Conservation (phyloP, 1,140 invertebrate species). For the Thrips palmi region DNA sequence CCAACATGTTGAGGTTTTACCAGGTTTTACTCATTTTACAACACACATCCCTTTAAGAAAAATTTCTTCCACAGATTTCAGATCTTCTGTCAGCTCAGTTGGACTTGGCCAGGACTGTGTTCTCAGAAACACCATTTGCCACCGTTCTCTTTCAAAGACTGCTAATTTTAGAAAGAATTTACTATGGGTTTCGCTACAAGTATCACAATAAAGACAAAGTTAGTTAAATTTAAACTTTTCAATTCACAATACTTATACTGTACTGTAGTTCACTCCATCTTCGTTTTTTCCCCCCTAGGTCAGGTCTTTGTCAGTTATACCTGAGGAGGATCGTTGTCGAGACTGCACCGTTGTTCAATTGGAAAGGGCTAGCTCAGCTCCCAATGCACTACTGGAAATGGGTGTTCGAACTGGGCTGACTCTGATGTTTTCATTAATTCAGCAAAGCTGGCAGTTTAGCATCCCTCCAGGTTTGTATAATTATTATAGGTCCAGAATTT, state of each 20-base stretch:
- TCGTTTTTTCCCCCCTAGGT: constrained; percentile 14
- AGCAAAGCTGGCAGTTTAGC: constrained; percentile 33
- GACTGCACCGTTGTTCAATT: too few species aligned
- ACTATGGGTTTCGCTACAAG: constrained; percentile 33
- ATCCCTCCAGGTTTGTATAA: constrained; percentile 12
- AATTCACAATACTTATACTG: constrained; percentile 10
- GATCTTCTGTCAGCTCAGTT: constrained; percentile 31
- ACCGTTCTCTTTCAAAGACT: constrained; percentile 32
- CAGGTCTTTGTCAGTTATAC: constrained; percentile 3
- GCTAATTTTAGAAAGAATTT: constrained; percentile 37
- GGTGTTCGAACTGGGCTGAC: constrained; percentile 41
- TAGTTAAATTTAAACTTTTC: constrained; percentile 4
- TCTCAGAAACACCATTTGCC: constrained; percentile 34
- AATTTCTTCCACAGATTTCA: constrained; percentile 18
- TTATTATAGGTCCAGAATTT: background rate
- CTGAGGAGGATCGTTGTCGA: constrained; percentile 8
- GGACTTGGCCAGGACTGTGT: constrained; percentile 31
- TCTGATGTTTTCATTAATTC: constrained; percentile 37
- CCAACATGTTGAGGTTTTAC: background rate
- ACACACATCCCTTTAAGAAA: too few species aligned
- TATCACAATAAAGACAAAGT: constrained; percentile 32
- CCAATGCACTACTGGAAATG: constrained; percentile 40
- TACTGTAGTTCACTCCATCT: constrained; percentile 14
- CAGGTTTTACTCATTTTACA: constrained; percentile 1
- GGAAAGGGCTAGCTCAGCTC: constrained; percentile 23